These are phyloP conservation scores for Numida meleagris DNA, from an alignment of 2,113 vertebrate species.

Conservation along the genomic window DNA sequence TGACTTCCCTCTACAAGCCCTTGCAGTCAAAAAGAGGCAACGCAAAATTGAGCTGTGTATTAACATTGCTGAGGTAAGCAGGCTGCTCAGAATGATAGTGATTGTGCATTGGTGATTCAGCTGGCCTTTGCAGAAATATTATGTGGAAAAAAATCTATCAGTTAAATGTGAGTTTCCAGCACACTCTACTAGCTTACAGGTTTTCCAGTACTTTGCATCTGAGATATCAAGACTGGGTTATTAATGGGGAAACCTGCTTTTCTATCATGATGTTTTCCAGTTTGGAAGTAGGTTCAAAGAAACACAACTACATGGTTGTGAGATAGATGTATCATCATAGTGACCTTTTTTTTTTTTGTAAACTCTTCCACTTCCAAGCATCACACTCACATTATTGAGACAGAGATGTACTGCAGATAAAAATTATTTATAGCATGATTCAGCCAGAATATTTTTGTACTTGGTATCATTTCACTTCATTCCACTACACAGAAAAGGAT, in stretches of 20 bases:
- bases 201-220: background rate
- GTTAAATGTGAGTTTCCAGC: background rate
- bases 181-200: background rate
- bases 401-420: background rate
- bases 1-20: conserved; percentile 83
- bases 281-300: background rate
- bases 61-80: conserved; percentile 90
- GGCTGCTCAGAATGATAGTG: conserved; percentile 81
- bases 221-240: background rate
- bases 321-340: background rate
- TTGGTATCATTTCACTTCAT: background rate
- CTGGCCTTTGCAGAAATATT: conserved; percentile 44
- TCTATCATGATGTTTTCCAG: background rate
- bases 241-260: background rate
- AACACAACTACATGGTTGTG: background rate
- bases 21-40: conserved; percentile 88
- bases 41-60: conserved; percentile 93
- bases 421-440: background rate
- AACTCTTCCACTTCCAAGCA: background rate
- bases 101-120: conserved; percentile 78
- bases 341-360: background rate
- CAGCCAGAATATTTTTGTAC: background rate
- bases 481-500: background rate
- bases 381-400: background rate
- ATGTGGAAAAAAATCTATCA: conserved; percentile 30